These are phyloP conservation scores for Kryptolebias marmoratus DNA, from an alignment of 2,113 vertebrate species.

Conservation along the genomic window DNA sequence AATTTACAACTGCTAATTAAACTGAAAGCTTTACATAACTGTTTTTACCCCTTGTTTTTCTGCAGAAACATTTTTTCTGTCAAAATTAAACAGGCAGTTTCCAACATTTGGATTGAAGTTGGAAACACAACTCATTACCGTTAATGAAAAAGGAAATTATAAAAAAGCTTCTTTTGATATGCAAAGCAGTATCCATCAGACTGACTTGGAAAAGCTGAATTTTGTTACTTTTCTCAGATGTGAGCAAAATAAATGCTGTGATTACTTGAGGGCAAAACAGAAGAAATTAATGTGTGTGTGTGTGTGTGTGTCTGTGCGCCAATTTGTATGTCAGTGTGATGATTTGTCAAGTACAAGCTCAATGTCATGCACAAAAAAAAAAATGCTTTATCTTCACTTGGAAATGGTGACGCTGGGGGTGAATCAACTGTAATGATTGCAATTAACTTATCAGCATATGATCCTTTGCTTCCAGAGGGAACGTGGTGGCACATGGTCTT, in stretches of 20 bases:
- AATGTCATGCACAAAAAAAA: conserved; percentile 67
- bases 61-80: conserved; percentile 6
- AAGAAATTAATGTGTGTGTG: neutral
- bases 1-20: neutral
- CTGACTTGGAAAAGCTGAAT: conserved; percentile 32
- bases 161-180: conserved; percentile 39
- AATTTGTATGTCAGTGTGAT: conserved; percentile 34
- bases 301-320: conserved; percentile 8
- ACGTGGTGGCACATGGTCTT: conserved; percentile 59
- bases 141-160: conserved; percentile 27
- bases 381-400: conserved; percentile 58
- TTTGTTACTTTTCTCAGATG: conserved; percentile 45
- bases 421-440: conserved; percentile 59
- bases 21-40: neutral
- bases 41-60: neutral
- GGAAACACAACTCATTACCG: conserved; percentile 32
- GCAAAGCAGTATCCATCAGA: conserved; percentile 34
- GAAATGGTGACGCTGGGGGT: conserved; percentile 56
- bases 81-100: conserved; percentile 14
- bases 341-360: conserved; percentile 57
- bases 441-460: conserved; percentile 74
- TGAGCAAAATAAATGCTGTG: conserved; percentile 31
- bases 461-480: conserved; percentile 52
- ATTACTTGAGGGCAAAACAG: conserved; percentile 10
- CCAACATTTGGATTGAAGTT: conserved; percentile 17